phyloP scores from a whole-genome alignment of 2,888 invertebrate genomes.

The Drosophila monieri region DNA sequence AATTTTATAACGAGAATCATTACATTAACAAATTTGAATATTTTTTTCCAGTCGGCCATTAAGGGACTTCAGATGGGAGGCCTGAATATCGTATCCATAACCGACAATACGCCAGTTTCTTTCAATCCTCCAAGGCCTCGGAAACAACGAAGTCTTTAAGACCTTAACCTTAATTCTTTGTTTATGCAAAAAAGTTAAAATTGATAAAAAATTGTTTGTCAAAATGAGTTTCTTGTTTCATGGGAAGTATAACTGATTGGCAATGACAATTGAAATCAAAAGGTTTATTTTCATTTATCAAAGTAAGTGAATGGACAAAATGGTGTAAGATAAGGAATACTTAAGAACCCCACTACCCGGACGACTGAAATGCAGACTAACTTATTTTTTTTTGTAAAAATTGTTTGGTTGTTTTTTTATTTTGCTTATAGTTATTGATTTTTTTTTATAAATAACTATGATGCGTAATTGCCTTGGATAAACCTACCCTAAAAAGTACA shows the following conservation, averaged over 20 bases:
- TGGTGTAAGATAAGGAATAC: not conserved
- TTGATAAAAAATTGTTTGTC: not conserved
- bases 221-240: not conserved
- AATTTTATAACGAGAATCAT: too few relatives aligned
- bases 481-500: conserved; percentile 26
- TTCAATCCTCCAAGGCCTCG: conserved; percentile 93
- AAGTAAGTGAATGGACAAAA: not conserved
- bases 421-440: conserved; percentile 12
- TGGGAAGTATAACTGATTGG: not conserved
- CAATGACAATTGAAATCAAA: not conserved
- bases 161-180: not conserved
- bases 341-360: not conserved
- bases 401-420: conserved; percentile 6
- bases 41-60: conserved; percentile 90
- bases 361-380: not conserved
- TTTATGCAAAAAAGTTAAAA: conserved; percentile 3
- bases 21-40: not conserved
- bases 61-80: conserved; percentile 97
- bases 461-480: conserved; percentile 18
- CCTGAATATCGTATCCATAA: conserved; percentile 94
- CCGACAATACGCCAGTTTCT: conserved; percentile 94
- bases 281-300: not conserved
- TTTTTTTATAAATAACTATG: conserved; percentile 17
- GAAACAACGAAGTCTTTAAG: conserved; percentile 92
- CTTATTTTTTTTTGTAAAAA: not conserved